Conservation (phyloP, 2,888 invertebrate genomes). For the Oxytorus armatus region DNA sequence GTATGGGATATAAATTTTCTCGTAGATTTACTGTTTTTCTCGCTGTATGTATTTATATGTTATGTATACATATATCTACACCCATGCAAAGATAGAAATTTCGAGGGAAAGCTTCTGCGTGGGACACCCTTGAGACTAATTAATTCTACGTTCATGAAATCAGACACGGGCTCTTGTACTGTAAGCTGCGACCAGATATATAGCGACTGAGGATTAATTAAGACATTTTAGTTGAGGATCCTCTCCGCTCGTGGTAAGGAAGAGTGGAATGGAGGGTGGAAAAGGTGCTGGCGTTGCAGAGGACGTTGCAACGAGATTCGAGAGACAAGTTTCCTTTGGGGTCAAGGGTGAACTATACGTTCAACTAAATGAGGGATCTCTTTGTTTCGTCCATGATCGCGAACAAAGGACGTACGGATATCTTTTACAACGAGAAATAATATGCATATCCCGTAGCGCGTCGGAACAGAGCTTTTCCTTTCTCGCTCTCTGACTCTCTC, state of each 20-base stretch:
- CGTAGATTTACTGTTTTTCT: too few relatives aligned
- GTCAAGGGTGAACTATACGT: constrained; percentile 62
- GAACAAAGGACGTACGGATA: constrained; percentile 69
- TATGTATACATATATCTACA: background rate
- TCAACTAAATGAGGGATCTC: constrained; percentile 70
- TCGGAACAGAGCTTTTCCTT: too few relatives aligned
- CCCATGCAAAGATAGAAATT: constrained; percentile 6
- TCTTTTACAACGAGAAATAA: constrained; percentile 37
- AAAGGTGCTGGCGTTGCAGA: constrained; percentile 51
- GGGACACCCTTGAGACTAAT: constrained; percentile 63
- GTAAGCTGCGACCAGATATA: constrained; percentile 27
- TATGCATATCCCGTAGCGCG: background rate
- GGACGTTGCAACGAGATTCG: constrained; percentile 50
- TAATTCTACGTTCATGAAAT: constrained; percentile 65
- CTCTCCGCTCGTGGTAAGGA: constrained; percentile 1
- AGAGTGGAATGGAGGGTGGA: constrained; percentile 22
- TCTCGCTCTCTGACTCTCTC: background rate
- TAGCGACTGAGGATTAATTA: constrained; percentile 71
- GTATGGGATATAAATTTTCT: too few relatives aligned
- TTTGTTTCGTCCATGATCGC: constrained; percentile 71
- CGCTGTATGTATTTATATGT: too few relatives aligned
- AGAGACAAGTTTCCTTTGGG: constrained; percentile 63
- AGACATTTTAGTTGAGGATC: constrained; percentile 70
- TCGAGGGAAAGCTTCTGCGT: constrained; percentile 15
- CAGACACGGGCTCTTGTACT: constrained; percentile 49